These are phyloP conservation scores for Pan troglodytes DNA, from an alignment of 2,113 vertebrate genomes.

Conservation along the genomic window NHGRI_mPanTro3-v2.1_pri NC_072404.2:54102001-54102500, in stretches of 20 bases:
- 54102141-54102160: background rate
- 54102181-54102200: accelerated
- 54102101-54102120: background rate
- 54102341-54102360: background rate
- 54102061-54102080: background rate
- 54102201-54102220: background rate
- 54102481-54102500: background rate
- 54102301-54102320: background rate
- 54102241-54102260: accelerated
- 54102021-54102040: background rate
- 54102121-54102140: background rate
- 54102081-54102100: background rate
- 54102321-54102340: background rate
- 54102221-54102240: background rate
- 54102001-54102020: accelerated
- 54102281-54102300: accelerated
- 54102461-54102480: background rate
- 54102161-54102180: background rate
- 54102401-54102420: background rate
- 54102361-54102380: background rate
- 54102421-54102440: no score
- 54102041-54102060: background rate
- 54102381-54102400: background rate
- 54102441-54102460: background rate
- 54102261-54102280: accelerated